Evolutionary conservation across 2,888 invertebrate genomes (phyloP).

Genomic region (Heteromurus nitidus): DNA sequence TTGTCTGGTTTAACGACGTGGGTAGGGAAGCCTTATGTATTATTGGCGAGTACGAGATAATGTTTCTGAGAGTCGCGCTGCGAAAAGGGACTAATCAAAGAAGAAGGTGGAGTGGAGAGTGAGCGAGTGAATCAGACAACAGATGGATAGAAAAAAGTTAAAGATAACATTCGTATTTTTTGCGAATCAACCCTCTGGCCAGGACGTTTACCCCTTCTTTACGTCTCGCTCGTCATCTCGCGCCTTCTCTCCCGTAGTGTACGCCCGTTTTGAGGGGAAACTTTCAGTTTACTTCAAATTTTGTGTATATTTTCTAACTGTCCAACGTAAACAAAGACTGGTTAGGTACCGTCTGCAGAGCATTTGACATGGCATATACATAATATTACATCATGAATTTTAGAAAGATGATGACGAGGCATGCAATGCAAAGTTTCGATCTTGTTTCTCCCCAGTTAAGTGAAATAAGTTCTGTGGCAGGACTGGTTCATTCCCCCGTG

Average conservation of each 20-base stretch:
- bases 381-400: constrained; percentile 19
- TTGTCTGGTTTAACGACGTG: too few relatives aligned
- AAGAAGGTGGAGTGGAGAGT: constrained; percentile 70
- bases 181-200: constrained; percentile 63
- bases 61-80: not conserved
- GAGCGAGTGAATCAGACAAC: constrained; percentile 71
- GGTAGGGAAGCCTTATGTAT: too few relatives aligned
- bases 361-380: not conserved
- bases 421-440: constrained; percentile 24
- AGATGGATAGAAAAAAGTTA: constrained; percentile 45
- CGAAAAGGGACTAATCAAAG: constrained; percentile 46
- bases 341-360: constrained; percentile 1
- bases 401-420: constrained; percentile 15
- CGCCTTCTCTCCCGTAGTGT: not conserved
- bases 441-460: not conserved
- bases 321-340: constrained; percentile 17
- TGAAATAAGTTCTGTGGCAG: constrained; percentile 12
- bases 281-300: constrained; percentile 34
- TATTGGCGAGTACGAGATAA: not conserved
- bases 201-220: constrained; percentile 58
- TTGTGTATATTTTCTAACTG: constrained; percentile 17
- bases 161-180: constrained; percentile 55
- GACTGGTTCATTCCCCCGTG: constrained; percentile 47
- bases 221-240: constrained; percentile 39
- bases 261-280: constrained; percentile 26